These are phyloP conservation scores for Parazoanthus darwini DNA, from an alignment of 92 coral and sea anemone genomes.

Conservation along the genomic window DNA sequence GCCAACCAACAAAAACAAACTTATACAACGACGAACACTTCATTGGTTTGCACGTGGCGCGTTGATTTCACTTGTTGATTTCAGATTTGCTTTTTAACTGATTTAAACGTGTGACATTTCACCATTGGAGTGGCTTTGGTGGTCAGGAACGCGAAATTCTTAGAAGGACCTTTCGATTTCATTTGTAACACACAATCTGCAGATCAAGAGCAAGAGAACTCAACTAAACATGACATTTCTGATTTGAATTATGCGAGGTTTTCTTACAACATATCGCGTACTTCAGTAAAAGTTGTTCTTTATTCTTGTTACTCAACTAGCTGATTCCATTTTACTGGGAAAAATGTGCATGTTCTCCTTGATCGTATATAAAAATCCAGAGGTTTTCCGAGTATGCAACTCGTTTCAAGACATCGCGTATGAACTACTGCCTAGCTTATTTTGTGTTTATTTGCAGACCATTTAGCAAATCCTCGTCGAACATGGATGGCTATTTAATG, in stretches of 20 bases:
- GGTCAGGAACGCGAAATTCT: neutral
- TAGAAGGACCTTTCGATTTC: neutral
- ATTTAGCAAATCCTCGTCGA: constrained; percentile 81
- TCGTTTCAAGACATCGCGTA: neutral
- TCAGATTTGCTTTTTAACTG: neutral
- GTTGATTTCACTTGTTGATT: constrained; percentile 15
- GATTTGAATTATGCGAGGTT: constrained; percentile 15
- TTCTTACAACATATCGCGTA: neutral
- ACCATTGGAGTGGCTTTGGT: neutral
- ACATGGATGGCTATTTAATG: constrained; percentile 60
- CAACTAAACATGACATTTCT: constrained; percentile 4
- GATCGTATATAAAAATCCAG: neutral
- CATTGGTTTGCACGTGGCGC: constrained; percentile 36
- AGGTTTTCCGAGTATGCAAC: neutral
- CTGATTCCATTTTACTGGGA: neutral
- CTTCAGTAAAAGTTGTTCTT: neutral
- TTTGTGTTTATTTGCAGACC: constrained; percentile 70
- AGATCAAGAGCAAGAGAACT: neutral
- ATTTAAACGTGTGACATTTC: neutral
- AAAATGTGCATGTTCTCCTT: neutral
- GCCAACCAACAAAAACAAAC: constrained; percentile 32
- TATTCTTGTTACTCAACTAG: neutral
- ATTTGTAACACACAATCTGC: neutral
- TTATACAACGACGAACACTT: neutral
- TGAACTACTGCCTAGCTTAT: neutral